A percentile compares a stretch with the other conserved stretches of the same genome.
Conservation (phyloP, 2,113 vertebrate genomes). For the Gulo gulo region DNA sequence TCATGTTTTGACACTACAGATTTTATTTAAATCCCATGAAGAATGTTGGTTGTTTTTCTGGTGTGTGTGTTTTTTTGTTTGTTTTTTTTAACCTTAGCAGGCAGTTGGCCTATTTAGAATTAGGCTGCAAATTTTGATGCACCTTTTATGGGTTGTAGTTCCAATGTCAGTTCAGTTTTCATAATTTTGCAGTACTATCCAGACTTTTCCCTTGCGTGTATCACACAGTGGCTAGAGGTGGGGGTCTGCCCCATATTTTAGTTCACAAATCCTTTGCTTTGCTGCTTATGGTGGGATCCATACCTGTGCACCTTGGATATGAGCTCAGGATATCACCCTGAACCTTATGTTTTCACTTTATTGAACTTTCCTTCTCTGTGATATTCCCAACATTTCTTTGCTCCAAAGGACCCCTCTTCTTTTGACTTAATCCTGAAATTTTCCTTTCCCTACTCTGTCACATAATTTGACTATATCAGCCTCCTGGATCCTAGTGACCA, state of each 20-base stretch:
- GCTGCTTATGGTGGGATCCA: neutral
- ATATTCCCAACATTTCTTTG: neutral
- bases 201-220: neutral
- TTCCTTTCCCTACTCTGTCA: neutral
- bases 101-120: neutral
- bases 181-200: neutral
- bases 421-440: neutral
- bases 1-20: neutral
- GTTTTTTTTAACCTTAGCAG: neutral
- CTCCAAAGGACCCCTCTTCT: neutral
- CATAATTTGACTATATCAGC: neutral
- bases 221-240: neutral
- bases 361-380: neutral
- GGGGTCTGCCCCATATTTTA: neutral
- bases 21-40: neutral
- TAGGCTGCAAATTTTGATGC: neutral
- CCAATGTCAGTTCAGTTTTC: neutral
- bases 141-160: neutral
- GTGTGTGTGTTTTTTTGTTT: neutral
- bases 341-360: neutral
- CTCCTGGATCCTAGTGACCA: neutral
- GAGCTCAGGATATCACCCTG: neutral
- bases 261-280: neutral
- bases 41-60: neutral
- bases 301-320: neutral